Evolutionary conservation across 2,797 vertebrate species (phyloP), one percentile per base, ranked within the genome.

Genomic region (Carcharodon carcharias): DNA sequence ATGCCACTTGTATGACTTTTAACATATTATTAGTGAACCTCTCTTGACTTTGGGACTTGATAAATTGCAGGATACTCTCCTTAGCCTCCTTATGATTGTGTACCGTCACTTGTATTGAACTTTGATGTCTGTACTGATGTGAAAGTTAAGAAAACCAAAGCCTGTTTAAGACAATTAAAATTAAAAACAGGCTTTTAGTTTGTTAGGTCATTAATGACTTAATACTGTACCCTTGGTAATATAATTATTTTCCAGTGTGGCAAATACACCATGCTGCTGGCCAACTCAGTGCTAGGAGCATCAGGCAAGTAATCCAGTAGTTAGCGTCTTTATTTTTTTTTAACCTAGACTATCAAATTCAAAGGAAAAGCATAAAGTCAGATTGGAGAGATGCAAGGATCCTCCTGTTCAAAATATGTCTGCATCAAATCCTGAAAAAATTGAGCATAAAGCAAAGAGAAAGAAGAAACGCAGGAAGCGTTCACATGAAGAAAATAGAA

Each of bases 401-500:
- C 1, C 50, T 35, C 61, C 89, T 18, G 31, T 40, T 63, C 58
- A 35, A 54, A 11, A 28, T 6, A 16, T 26, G 0, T 95, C 94
- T 4, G 77, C 94, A 1, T 58, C 94, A 1, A 18, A 77, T 95
- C 50, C 54, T 77, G 12, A 73, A 95, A 77, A n/a, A 6, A 93
- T 23, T 9, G 14, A 54, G 12, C n/a, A 5, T 14, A 95, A 95
- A n/a, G 58, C 69, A 77, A 95, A 95, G 50, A 69, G 67, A 73
- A 95, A 95, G 69, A 95, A 77, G 31, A 95, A 95, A 45, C 93
- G 71, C 40, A 69, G 23, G 67, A 95, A 71, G 23, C 93, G 26
- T 95, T 95, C 93, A 95, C 94, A 50, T 56, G 94, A 50, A 54
- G 65, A 54, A 95, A 95, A 45, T 67, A 71, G 4, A 11, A 28